A percentile compares a stretch with the other conserved stretches of the same genome.
phyloP scores from a whole-genome alignment of 2,797 vertebrate genomes.

The Rachycentron canadum region DNA sequence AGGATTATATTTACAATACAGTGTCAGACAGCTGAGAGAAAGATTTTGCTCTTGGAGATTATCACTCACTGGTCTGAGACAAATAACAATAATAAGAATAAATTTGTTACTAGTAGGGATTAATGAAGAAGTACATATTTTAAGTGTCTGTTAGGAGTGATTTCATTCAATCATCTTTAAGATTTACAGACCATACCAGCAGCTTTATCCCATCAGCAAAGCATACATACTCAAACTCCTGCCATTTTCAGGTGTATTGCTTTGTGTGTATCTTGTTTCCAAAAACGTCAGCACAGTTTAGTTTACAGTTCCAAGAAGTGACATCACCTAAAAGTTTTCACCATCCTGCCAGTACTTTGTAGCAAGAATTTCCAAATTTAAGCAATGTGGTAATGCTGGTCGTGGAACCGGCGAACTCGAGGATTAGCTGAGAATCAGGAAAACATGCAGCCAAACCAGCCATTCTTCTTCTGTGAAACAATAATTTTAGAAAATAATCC shows the following conservation, averaged over 20 bases:
- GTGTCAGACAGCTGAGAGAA: conserved; percentile 11
- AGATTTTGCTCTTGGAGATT: not conserved
- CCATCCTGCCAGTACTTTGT: not conserved
- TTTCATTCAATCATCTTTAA: conserved; percentile 4
- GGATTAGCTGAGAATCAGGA: not conserved
- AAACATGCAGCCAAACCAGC: not conserved
- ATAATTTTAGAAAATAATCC: not conserved
- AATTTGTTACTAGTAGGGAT: not conserved
- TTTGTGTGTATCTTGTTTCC: not conserved
- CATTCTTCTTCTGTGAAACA: not conserved
- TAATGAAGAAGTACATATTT: conserved; percentile 10
- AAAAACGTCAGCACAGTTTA: not conserved
- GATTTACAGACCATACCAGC: not conserved
- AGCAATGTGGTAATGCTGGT: not conserved
- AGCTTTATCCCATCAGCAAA: not conserved
- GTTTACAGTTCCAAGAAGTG: not conserved
- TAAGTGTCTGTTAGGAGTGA: not conserved
- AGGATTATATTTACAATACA: conserved; percentile 4
- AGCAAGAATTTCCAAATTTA: not conserved
- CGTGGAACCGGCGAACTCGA: not conserved
- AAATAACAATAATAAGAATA: not conserved
- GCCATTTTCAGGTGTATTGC: not conserved
- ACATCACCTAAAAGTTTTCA: not conserved
- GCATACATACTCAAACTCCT: not conserved
- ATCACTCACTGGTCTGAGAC: conserved; percentile 5